Evolutionary conservation across 2,797 vertebrate genomes (phyloP).

Genomic region (Bovichtus diacanthus): DNA sequence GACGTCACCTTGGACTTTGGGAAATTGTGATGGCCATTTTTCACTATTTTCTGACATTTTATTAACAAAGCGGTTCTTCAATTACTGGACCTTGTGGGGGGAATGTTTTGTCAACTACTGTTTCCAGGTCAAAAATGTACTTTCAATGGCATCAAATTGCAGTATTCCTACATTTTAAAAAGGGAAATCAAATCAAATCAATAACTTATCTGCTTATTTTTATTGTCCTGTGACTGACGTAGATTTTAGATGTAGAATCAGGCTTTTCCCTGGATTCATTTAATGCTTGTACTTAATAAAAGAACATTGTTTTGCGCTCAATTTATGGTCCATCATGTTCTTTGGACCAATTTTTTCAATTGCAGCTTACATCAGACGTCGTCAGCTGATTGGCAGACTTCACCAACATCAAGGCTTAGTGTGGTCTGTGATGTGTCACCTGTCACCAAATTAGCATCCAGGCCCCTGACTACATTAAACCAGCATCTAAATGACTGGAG

Average conservation of each 20-base stretch:
- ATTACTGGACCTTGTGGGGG: background rate
- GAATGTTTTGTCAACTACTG: background rate
- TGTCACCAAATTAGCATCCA: slow-evolving; percentile 69
- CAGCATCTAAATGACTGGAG: slow-evolving; percentile 41
- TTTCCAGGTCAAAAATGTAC: background rate
- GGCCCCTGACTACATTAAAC: slow-evolving; percentile 53
- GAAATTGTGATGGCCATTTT: background rate
- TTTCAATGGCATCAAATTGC: background rate
- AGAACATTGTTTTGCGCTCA: background rate
- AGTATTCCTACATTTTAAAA: background rate
- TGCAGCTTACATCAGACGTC: slow-evolving; percentile 23
- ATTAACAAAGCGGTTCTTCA: background rate
- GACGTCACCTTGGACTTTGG: too few species aligned
- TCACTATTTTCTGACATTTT: background rate
- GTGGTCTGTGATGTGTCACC: slow-evolving; percentile 73
- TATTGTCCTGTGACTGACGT: background rate
- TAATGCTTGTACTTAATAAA: background rate
- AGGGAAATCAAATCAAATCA: background rate
- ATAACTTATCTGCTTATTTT: background rate
- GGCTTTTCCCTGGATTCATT: background rate
- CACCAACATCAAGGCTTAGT: slow-evolving; percentile 48
- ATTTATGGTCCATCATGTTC: background rate
- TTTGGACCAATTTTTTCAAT: background rate
- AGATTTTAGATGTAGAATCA: background rate
- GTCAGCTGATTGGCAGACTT: slow-evolving; percentile 41